A percentile compares a stretch with the other conserved stretches of the same genome.
phyloP scores from a whole-genome alignment of 2,797 vertebrate species.

The Enteromius fasciolatus region DNA sequence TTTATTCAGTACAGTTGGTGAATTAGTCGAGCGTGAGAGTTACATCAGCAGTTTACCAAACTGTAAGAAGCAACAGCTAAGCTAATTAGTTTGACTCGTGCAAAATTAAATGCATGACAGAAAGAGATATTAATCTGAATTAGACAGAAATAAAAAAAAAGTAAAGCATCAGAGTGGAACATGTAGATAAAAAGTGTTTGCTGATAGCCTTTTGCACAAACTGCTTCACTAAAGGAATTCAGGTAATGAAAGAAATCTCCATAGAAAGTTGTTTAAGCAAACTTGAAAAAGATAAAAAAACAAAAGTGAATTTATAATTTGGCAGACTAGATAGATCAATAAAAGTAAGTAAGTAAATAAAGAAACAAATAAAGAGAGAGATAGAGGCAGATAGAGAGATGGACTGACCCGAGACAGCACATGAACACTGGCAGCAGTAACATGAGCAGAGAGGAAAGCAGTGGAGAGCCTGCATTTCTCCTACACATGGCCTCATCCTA shows the following conservation, averaged over 20 bases:
- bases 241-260: not conserved
- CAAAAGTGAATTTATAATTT: not conserved
- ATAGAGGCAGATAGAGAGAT: constrained; percentile 41
- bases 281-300: not conserved
- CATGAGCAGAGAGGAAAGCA: constrained; percentile 89
- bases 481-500: constrained; percentile 94
- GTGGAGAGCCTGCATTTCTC: constrained; percentile 88
- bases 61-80: not conserved
- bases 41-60: constrained; percentile 6
- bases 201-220: not conserved
- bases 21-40: not conserved
- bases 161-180: not conserved
- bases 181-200: constrained; percentile 20
- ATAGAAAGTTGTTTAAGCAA: not conserved
- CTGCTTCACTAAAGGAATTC: not conserved
- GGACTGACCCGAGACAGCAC: constrained; percentile 95
- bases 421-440: constrained; percentile 96
- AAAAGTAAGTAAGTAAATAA: constrained; percentile 20
- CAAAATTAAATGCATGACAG: constrained; percentile 5
- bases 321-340: not conserved
- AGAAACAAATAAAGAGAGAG: not conserved
- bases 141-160: constrained; percentile 26
- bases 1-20: not conserved
- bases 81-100: constrained; percentile 4
- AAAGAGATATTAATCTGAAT: constrained; percentile 5